Evolutionary conservation across 2,888 invertebrate species (phyloP).

Genomic region (Lordiphosa andalusiaca): DNA sequence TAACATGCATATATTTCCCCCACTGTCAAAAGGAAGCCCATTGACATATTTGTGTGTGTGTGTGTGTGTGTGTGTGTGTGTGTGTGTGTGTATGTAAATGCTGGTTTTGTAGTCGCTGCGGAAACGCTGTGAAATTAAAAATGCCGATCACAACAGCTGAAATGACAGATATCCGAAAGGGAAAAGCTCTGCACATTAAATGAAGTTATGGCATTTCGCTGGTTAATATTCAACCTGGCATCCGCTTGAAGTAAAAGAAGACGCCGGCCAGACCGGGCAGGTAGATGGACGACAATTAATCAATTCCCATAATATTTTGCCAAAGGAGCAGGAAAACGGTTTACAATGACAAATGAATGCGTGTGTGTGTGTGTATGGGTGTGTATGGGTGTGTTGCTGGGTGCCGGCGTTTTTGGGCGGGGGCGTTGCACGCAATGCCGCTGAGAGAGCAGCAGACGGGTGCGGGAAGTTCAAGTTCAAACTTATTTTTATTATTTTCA

Average conservation of each 20-base stretch:
- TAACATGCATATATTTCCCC: no score
- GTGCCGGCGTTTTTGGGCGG: constrained; percentile 23
- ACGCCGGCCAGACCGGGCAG: background rate
- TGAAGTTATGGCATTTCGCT: constrained; percentile 26
- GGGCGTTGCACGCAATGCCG: constrained; percentile 27
- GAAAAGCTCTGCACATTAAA: constrained; percentile 40
- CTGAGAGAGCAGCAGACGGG: constrained; percentile 24
- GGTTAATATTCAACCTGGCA: constrained; percentile 61
- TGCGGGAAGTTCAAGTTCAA: constrained; percentile 71
- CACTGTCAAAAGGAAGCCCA: background rate
- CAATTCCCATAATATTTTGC: constrained; percentile 18
- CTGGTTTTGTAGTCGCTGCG: constrained; percentile 30
- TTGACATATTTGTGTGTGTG: background rate
- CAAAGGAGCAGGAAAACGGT: constrained; percentile 2
- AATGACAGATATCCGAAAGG: constrained; percentile 37
- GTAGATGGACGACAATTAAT: constrained; percentile 1
- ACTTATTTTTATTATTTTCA: constrained; percentile 58
- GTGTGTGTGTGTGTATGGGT: background rate
- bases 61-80: no score
- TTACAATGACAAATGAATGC: background rate
- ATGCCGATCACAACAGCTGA: constrained; percentile 50
- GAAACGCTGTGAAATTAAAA: constrained; percentile 54
- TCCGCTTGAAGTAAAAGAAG: background rate
- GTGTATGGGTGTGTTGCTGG: constrained; percentile 12
- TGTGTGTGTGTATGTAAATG: background rate